A percentile compares a stretch with the other conserved stretches of the same genome.
Conservation (phyloP, 2,113 vertebrate genomes). For the Sylvietta virens region DNA sequence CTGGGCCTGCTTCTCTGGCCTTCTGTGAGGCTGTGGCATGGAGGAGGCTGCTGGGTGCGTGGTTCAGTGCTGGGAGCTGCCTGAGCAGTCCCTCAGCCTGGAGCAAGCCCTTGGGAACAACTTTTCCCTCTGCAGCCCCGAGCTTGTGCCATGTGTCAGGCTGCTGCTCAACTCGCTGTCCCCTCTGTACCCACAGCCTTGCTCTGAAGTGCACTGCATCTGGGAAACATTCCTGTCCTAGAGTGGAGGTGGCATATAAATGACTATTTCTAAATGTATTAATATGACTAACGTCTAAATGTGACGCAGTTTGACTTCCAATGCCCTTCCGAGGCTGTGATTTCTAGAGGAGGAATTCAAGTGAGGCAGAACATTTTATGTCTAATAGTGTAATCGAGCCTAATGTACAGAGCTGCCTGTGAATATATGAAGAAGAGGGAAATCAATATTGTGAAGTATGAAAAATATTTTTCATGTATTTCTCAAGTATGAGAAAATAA, state of each 20-base stretch:
- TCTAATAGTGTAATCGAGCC: neutral
- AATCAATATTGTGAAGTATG: neutral
- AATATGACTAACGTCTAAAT: too few relatives aligned
- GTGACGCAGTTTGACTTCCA: neutral
- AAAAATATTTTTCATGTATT: too few relatives aligned
- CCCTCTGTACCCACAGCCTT: neutral
- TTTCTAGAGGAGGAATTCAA: neutral
- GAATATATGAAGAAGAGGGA: neutral
- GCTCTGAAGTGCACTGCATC: accelerated
- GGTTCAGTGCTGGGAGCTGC: neutral
- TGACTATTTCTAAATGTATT: neutral
- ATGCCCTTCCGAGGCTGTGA: neutral
- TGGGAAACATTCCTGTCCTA: neutral
- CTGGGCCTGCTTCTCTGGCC: neutral
- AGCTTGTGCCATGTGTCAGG: neutral
- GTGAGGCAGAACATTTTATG: neutral
- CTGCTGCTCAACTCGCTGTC: accelerated
- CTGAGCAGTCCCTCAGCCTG: neutral
- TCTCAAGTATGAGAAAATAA: neutral
- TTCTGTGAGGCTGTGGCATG: accelerated
- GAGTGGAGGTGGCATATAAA: neutral
- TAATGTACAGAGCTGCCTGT: neutral
- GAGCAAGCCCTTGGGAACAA: accelerated
- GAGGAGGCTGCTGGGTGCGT: accelerated
- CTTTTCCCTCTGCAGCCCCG: neutral